Base-by-base conservation (phyloP, 1,140 invertebrate species). In the Anoplolepis gracilipes region DNA sequence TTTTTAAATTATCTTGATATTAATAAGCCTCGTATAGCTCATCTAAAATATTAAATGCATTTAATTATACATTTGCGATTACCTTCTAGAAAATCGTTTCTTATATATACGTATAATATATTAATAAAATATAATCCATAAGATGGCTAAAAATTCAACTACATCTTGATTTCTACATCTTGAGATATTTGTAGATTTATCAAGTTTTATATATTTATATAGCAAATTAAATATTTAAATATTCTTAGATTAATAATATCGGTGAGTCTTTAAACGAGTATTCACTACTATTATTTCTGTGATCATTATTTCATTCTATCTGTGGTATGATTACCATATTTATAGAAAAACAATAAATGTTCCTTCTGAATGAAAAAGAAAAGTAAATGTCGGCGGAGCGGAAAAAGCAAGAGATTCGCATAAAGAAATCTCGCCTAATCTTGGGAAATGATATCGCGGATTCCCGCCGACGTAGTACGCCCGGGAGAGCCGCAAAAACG, bases 381-480 rank as follows among this genome's bases (percentile, higher is more conserved):
- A 67, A 36, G 22, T 55, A 39, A 79, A 30, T 25, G 39, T 77
- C n/a, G 22, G 13, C 33, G 11, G 13, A 6, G 1, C 8, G n/a
- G 28, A 61, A 33, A 33, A 22, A 33, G 13, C 25, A 36, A 7
- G 16, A 57, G n/a, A 22, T 16, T 82, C 67, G 53, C 59, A 61
- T 79, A 69, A 69, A 59, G 36, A 82, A 82, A 72, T 73, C 67
- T 25, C 53, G 67, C 36, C 36, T 82, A 82, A 84, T 84, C 73
- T 84, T 25, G 33, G 72, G 28, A 84, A 84, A 77, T 84, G 81
- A 84, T 77, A 84, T 77, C 81, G 81, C 73, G 72, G 73, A 77
- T 84, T 77, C 72, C 36, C 72, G 72, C 22, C 46, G 81, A 84
- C 72, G 57, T 77, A 82, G 59, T 64, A 64, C 28, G 42, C 72